Base-by-base conservation (phyloP, 2,797 vertebrate genomes). In the Dendrocincla tyrannina region DNA sequence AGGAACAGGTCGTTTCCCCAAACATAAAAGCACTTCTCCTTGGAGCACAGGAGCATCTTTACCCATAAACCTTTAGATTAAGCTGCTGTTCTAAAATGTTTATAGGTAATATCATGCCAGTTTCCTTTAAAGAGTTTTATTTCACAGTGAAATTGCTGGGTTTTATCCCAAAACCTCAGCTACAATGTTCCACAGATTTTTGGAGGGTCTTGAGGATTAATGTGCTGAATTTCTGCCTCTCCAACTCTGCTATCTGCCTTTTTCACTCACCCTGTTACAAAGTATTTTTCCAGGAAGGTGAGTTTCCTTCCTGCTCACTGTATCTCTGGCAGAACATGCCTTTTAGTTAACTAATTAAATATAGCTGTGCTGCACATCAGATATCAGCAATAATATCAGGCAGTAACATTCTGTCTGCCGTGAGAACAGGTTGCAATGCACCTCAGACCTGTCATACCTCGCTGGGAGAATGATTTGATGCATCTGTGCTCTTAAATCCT, bases 281-380 rank as follows among this genome's bases (percentile, higher is more conserved):
- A 27, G 33, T 55, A 49, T 47, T 63, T 69, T 47, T 86, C 74
- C 80, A 93, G 35, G 23, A 69, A 52, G 53, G 37, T 39, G 67
- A 62, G 91, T 95, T 91, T 72, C 55, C 42, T 33, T 82, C 47
- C 56, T 70, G 25, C 25, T 58, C n/a, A 32, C 85, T 7, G 0
- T 9, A 50, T 24, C 67, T 67, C 82, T 56, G 70, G 70, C 70
- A 94, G 75, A 46, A 82, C 84, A 82, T 4, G 32, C 49, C 42
- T 77, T 95, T 87, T 52, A 87, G 56, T 28, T 80, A 66, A 28
- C 74, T 95, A 70, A 94, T 79, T 73, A 92, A 87, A 74, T 74
- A 33, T 11, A 74, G 37, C 27, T 72, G n/a, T 15, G 69, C 73
- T 41, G 39, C 41, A 80, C 86, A 85, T 79, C 59, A 74, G 89